Evolutionary conservation across 2,113 vertebrate genomes (phyloP), one percentile per base, ranked within the genome.

Genomic region (Lamprotornis superbus): DNA sequence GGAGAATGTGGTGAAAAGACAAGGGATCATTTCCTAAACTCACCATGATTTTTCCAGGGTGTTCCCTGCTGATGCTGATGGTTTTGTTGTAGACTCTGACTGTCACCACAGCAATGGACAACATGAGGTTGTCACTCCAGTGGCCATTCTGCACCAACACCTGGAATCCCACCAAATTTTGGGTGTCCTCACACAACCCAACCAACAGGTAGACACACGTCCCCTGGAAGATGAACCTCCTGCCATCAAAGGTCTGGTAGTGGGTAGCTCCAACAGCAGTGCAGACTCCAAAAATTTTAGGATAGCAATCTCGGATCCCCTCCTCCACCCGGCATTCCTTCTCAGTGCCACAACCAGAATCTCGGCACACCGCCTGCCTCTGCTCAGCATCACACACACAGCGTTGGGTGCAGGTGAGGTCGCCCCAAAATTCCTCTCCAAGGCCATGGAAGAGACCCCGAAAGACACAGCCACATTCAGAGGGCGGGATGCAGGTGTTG

Each of bases 221-320:
- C 5, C 98, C 98, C 46, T 98, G 98, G 95, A 98, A 98, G 85
- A 97, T 76, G 46, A 98, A 98, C 15, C 3, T 39, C n/a, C 47
- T 30, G 0, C 97, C 97, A 5, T 98, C 98, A 20, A 98, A 98
- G 31, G 83, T 97, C 39, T 80, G 11, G 5, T 98, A 98, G 73
- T 98, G 98, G 22, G 98, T 97, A 42, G 97, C 92, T 1, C 97
- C 97, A 7, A 88, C 79, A 2, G 97, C 94, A 1, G 89, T 25
- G 50, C 98, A 99, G 7, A 95, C 96, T 14, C 55, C 83, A 0
- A 42, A 95, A 50, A 77, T 88, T 33, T 74, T 35, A 6, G 98
- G 97, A 7, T 97, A 97, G 47, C 98, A 98, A 42, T 80, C 95
- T 4, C 47, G 89, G 74, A 98, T 76, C 16, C 98, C 98, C 0